Base-by-base conservation (phyloP, 2,888 invertebrate genomes). In the Neocrepidodera transversa region DNA sequence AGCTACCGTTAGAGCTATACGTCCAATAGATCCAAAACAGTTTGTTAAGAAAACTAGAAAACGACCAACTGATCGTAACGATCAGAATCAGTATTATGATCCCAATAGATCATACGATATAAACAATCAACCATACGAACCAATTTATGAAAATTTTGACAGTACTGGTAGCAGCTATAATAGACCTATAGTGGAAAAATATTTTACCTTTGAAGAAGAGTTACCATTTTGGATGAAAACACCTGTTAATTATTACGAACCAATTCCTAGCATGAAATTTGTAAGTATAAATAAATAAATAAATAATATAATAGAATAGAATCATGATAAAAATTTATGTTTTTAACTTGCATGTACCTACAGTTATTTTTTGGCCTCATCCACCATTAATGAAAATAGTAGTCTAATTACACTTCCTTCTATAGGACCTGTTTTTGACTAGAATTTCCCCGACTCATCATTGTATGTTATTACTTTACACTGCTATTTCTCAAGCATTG, bases 141-240 rank as follows among this genome's bases (percentile, higher is more conserved):
- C 57, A 6, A 49, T 42, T 28, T 59, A 50, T 16, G 63, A 52
- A 32, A 56, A 63, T 32, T 35, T 55, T 14, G 52, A 54, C 16
- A 56, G 61, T 26, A 51, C 60, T 20, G 63, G 50, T 8, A 62
- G 49, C 35, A 42, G 52, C 26, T 64, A 63, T 20, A 72, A 73
- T 43, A 69, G 69, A 48, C 76, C 75, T 0, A 61, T 74, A 14
- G 67, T 86, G 36, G 91, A 92, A 49, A 86, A 87, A 66, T 86
- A 87, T 75, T 91, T 92, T 70, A 89, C 87, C 72, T 93, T 93
- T 75, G 86, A 92, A 66, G 93, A 93, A 74, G 83, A 87, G 62
- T 88, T 87, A 80, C 93, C 93, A 0, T 89, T 91, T 74, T 93
- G 93, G 93, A 86, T 90, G 76, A 83, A 82, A 48, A 84, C 85